Conservation (phyloP, 1,140 invertebrate genomes). For the Berghia stephanieae region DNA sequence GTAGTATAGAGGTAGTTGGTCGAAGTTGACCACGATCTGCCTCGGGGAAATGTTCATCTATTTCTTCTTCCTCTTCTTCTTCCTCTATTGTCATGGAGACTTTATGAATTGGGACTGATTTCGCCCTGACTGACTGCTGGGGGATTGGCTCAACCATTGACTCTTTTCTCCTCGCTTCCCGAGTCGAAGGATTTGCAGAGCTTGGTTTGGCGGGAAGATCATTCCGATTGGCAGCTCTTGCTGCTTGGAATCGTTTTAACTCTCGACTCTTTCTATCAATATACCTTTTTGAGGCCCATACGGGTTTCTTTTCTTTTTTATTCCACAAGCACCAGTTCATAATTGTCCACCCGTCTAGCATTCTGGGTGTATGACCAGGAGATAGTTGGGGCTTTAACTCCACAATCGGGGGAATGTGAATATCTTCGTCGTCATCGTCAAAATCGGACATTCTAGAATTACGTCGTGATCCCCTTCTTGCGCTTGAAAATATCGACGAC, state of each 20-base stretch:
- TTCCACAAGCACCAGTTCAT: conserved; percentile 15
- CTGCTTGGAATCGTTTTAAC: neutral
- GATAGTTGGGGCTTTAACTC: conserved; percentile 1
- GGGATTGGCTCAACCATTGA: no score
- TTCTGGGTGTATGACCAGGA: neutral
- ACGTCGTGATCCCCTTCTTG: neutral
- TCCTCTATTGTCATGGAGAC: no score
- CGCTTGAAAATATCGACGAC: neutral
- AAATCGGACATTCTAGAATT: neutral
- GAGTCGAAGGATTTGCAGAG: no score
- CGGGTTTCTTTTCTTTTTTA: neutral
- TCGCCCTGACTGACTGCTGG: no score
- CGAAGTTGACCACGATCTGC: no score
- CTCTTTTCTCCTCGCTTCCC: no score
- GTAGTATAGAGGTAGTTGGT: no score
- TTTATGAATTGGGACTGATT: no score
- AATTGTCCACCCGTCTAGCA: conserved; percentile 9
- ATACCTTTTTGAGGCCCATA: neutral
- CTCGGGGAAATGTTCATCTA: no score
- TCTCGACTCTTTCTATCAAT: neutral
- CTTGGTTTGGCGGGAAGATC: no score
- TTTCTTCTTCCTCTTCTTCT: no score
- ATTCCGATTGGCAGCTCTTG: neutral
- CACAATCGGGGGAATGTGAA: neutral
- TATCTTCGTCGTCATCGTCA: neutral